Conservation (phyloP, 2,888 invertebrate species). For the Biston stratarius region DNA sequence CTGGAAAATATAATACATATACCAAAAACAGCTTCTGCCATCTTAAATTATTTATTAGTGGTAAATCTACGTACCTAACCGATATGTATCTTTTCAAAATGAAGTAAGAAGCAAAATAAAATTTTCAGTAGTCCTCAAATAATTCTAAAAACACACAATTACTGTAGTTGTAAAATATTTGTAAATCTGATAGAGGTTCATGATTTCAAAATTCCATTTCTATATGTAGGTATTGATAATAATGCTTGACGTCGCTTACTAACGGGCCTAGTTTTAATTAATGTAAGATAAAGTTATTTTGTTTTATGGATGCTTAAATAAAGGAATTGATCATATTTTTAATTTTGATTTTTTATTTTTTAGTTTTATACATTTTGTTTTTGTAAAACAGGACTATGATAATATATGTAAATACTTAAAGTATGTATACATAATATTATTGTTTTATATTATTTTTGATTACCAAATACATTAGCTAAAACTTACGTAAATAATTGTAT, state of each 20-base stretch:
- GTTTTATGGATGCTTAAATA: slow-evolving; percentile 69
- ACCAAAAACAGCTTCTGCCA: no score
- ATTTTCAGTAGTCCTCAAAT: no score
- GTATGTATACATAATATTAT: not conserved
- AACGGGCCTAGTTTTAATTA: slow-evolving; percentile 45
- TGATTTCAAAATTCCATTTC: not conserved
- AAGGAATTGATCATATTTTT: slow-evolving; percentile 52
- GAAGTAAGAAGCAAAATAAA: no score
- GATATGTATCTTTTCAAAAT: no score
- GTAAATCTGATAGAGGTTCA: not conserved
- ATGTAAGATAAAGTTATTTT: slow-evolving; percentile 60
- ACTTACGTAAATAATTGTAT: no score
- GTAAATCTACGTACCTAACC: no score
- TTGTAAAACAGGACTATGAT: not conserved
- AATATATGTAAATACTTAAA: not conserved
- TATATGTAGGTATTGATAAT: slow-evolving; percentile 7
- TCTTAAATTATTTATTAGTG: no score
- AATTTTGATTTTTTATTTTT: slow-evolving; percentile 29
- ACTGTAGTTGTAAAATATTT: no score
- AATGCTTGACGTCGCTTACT: slow-evolving; percentile 41
- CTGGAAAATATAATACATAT: no score
- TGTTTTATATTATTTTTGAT: no score
- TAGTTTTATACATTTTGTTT: no score
- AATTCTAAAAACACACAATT: no score
- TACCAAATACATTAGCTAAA: not conserved